Base-by-base conservation (phyloP, 2,113 vertebrate species). In the Corythoichthys intestinalis region DNA sequence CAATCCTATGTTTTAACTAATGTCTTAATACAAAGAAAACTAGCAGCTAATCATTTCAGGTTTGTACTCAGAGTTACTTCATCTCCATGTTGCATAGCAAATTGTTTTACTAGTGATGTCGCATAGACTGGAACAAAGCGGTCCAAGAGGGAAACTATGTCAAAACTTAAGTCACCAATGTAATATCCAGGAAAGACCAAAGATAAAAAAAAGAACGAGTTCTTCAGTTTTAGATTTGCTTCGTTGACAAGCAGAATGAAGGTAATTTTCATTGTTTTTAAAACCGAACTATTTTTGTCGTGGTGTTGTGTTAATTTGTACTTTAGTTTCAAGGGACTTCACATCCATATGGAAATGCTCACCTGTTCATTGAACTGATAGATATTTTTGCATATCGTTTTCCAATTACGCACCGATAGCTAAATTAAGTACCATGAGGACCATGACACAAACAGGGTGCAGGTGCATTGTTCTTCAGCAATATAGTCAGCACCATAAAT, bases 401-500 rank as follows among this genome's bases (percentile, higher is more conserved):
- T 17, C 17, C 4, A 15, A 17, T 53, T 53, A 53, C 6, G 7
- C 17, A 53, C 17, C 56, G 4, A 37, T n/a, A 59, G 12, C 64
- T 4, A 11, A 10, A 52, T 35, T 50, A 34, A 57, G 48, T 17
- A 47, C 50, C 28, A 17, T 2, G 3, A 39, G 14, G 2, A 46
- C 6, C 41, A 35, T 67, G 57, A 62, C 4, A 28, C 49, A 67
- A 35, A 20, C 41, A 48, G 50, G 39, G n/a, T 34, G 13, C 38
- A 64, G 65, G 28, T 56, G 59, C 34, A 65, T 70, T 47, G 39
- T 62, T 58, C 46, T 37, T 58, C 41, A 52, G 62, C 52, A 39
- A 35, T 49, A 66, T 7, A 61, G 44, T 35, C 14, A 37, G 4
- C 12, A 50, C 71, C 75, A 75, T 69, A 39, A 15, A 75, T 37